Evolutionary conservation across 2,113 vertebrate species (phyloP).

Genomic region (Gobio gobio): DNA sequence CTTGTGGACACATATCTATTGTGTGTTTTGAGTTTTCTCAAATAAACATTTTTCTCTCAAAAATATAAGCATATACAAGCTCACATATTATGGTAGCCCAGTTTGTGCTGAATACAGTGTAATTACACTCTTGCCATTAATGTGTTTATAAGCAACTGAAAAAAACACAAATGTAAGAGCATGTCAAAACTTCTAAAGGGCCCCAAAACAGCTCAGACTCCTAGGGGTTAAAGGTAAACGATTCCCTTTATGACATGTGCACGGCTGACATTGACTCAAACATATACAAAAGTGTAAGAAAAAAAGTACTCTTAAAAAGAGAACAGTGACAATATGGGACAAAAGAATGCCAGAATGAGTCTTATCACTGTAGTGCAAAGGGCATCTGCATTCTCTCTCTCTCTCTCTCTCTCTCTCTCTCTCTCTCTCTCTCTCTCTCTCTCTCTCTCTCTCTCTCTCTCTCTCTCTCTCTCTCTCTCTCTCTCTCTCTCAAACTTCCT

Average conservation of each 20-base stretch:
- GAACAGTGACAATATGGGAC: background rate
- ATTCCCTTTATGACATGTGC: background rate
- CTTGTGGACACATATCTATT: too few species aligned
- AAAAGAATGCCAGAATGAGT: background rate
- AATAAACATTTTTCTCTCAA: too few species aligned
- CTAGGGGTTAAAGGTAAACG: background rate
- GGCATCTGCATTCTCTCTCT: background rate
- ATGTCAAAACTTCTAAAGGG: too few species aligned
- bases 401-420: background rate
- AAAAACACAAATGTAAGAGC: too few species aligned
- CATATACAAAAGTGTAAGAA: background rate
- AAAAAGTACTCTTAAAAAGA: background rate
- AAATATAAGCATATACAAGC: too few species aligned
- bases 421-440: background rate
- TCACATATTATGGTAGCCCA: too few species aligned
- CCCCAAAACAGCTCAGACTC: too few species aligned
- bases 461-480: background rate
- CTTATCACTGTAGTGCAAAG: conserved; percentile 17
- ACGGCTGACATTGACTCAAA: background rate
- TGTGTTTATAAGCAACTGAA: too few species aligned
- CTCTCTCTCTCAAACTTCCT: background rate
- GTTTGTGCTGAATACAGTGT: too few species aligned
- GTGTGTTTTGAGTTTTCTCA: too few species aligned
- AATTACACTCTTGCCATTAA: too few species aligned
- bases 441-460: too few species aligned